Evolutionary conservation across 2,888 invertebrate species (phyloP).

Genomic region (Anoncus sp.): DNA sequence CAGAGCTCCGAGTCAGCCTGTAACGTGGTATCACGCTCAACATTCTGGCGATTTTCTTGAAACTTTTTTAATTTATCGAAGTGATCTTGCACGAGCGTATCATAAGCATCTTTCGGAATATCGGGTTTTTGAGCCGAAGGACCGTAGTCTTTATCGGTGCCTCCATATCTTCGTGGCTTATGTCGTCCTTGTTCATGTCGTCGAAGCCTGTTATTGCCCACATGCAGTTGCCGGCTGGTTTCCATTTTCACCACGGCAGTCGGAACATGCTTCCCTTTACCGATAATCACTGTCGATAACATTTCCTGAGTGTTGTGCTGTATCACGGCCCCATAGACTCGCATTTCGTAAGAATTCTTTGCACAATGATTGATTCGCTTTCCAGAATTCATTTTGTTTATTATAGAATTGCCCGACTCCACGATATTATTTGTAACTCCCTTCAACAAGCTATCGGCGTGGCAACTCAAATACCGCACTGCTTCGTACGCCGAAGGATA

Average conservation of each 20-base stretch:
- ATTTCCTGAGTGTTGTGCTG: background rate
- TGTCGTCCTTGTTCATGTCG: too few relatives aligned
- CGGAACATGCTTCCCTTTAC: background rate
- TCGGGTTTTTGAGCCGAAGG: conserved; percentile 15
- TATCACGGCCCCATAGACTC: background rate
- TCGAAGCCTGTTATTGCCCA: too few relatives aligned
- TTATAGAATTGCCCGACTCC: background rate
- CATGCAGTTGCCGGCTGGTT: background rate
- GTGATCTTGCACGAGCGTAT: conserved; percentile 10
- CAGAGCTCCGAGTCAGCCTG: conserved; percentile 18
- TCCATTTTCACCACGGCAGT: too few relatives aligned
- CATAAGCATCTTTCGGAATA: background rate
- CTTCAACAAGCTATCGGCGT: background rate
- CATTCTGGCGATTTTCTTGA: conserved; percentile 1
- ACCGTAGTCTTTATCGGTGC: conserved; percentile 18
- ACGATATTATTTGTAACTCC: background rate
- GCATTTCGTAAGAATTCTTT: background rate
- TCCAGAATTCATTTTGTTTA: background rate
- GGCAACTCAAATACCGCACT: conserved; percentile 36
- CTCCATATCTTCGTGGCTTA: background rate
- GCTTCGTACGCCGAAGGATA: background rate
- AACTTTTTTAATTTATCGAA: conserved; percentile 7
- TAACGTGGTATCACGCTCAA: conserved; percentile 31
- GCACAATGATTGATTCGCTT: background rate
- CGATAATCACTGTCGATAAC: background rate